Evolutionary conservation across 2,888 invertebrate species (phyloP), one percentile per base, ranked within the genome.

Genomic region (Diogma glabrata): DNA sequence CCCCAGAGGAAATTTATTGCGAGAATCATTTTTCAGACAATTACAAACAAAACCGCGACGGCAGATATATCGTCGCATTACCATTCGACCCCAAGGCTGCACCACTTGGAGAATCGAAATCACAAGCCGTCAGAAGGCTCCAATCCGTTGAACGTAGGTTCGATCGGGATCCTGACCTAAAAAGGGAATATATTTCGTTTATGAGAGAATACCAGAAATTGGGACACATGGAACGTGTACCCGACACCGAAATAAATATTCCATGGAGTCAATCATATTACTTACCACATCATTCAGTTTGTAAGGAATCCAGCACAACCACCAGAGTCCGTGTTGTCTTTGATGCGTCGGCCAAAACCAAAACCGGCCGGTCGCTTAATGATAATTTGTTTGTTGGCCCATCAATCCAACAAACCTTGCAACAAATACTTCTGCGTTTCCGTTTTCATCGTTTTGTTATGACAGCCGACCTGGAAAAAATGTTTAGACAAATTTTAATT

Each of bases 401-500:
- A 28, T 28, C 28, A 28, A 28, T 28, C 4, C 28, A 28, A 28
- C 28, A 28, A 28, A 28, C 28, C n/a, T n/a, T 28, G n/a, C 28
- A 28, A 28, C 28, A 28, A 28, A 28, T 28, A 10, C 28, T 28
- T 12, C 10, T 28, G 28, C 28, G 28, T 28, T 28, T 36, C 36
- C 36, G 36, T 14, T 36, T 36, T 16, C 36, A 36, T 36, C n/a
- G 36, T 36, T 36, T 36, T 36, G 36, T 7, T 8, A 36, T 36
- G 36, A 36, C 36, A 36, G 47, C 46, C 4, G n/a, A n/a, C n/a
- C n/a, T n/a, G n/a, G n/a, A n/a, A 28, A 28, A 28, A n/a, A 28
- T 28, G 28, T 28, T 28, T 28, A 28, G 28, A n/a, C 28, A 28
- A 28, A 4, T 28, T 12, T 3, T 28, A 4, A 28, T 28, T 28